phyloP scores from a whole-genome alignment of 2,113 vertebrate genomes.

The Brachyhypopomus occidentalis region DNA sequence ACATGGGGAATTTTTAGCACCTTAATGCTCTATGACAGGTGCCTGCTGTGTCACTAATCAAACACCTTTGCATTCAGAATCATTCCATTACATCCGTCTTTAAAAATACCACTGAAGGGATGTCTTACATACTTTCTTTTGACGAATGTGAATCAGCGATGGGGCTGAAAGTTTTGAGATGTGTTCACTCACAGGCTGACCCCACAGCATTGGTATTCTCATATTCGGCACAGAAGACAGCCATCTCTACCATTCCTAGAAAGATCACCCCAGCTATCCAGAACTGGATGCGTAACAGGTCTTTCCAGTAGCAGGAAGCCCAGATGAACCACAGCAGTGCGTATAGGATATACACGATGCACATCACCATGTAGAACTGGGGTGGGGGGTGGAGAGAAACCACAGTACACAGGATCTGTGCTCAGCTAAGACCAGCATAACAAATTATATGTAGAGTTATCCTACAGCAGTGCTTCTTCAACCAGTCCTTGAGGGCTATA shows the following conservation, averaged over 20 bases:
- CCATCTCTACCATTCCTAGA: conserved; percentile 89
- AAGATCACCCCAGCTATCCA: conserved; percentile 90
- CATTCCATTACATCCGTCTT: too few relatives aligned
- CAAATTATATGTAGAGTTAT: too few relatives aligned
- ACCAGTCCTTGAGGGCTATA: too few relatives aligned
- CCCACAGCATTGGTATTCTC: conserved; percentile 84
- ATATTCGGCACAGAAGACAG: conserved; percentile 86
- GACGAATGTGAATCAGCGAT: neutral
- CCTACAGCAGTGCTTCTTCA: too few relatives aligned
- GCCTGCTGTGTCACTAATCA: too few relatives aligned
- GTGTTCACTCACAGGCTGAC: conserved; percentile 77
- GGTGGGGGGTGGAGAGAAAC: neutral
- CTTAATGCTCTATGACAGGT: too few relatives aligned
- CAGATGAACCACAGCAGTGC: conserved; percentile 85
- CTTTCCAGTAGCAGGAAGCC: conserved; percentile 89
- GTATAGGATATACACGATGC: conserved; percentile 82
- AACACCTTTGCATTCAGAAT: too few relatives aligned
- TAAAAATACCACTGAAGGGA: too few relatives aligned
- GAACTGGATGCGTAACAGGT: conserved; percentile 88
- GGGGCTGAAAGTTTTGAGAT: neutral
- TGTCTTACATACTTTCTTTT: too few relatives aligned
- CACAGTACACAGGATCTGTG: neutral
- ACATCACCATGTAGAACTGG: conserved; percentile 87
- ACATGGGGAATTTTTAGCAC: too few relatives aligned
- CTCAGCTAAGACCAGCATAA: neutral